Conservation (phyloP, 2,797 vertebrate species). For the Poeciliopsis gracilis region DNA sequence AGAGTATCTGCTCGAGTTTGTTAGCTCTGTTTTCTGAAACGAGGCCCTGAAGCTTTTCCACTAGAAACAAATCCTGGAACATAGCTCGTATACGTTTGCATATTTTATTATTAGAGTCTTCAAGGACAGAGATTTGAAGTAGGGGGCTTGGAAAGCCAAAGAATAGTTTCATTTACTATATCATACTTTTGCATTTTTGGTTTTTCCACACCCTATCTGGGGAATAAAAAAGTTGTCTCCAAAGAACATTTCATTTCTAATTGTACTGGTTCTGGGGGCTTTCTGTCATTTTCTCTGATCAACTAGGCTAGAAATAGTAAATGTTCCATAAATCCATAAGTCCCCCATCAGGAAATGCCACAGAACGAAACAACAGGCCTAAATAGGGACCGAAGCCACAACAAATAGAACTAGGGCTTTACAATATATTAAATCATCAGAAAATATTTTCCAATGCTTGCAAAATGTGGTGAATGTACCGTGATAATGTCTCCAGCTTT, state of each 20-base stretch:
- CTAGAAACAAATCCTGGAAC: not conserved
- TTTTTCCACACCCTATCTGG: not conserved
- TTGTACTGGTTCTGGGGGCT: not conserved
- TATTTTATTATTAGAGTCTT: not conserved
- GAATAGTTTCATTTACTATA: not conserved
- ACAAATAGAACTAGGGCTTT: not conserved
- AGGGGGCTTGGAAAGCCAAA: not conserved
- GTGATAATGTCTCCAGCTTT: slow-evolving; percentile 93
- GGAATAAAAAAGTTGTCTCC: not conserved
- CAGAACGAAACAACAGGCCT: not conserved
- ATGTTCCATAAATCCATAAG: not conserved
- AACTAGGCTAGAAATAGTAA: not conserved
- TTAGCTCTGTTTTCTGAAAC: too few relatives aligned
- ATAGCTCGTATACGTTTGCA: not conserved
- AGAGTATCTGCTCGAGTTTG: too few relatives aligned
- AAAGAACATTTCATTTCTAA: not conserved
- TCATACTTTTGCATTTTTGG: not conserved
- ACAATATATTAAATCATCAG: not conserved
- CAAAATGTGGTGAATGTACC: slow-evolving; percentile 63
- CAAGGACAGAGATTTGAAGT: not conserved
- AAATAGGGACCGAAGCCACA: not conserved
- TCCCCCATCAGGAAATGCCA: not conserved
- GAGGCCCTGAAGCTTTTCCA: too few relatives aligned
- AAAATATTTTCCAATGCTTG: not conserved
- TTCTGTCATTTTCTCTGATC: not conserved